phyloP scores from a whole-genome alignment of 2,113 vertebrate genomes.

The Saccopteryx leptura region DNA sequence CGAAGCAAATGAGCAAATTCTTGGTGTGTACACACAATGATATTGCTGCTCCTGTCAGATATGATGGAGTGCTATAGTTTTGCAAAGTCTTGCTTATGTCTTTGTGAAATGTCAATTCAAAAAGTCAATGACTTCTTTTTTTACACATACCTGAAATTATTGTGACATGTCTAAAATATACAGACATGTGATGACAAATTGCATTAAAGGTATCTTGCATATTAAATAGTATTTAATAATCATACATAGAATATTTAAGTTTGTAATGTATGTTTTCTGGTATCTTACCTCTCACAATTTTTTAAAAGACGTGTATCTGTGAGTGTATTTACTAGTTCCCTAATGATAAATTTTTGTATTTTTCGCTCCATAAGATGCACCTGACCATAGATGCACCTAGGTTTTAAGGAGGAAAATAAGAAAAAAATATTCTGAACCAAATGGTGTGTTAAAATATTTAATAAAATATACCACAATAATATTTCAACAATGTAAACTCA shows the following conservation, averaged over 20 bases:
- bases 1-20: neutral
- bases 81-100: neutral
- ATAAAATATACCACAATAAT: too few species aligned
- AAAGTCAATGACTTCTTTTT: neutral
- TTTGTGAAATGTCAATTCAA: conserved; percentile 6
- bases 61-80: neutral
- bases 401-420: too few species aligned
- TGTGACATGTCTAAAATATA: neutral
- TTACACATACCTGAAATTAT: neutral
- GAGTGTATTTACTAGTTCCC: neutral
- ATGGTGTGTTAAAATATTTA: too few species aligned
- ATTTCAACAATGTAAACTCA: too few species aligned
- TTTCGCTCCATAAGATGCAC: too few species aligned
- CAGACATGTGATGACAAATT: neutral
- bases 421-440: too few species aligned
- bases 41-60: neutral
- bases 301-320: neutral
- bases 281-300: neutral
- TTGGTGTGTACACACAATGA: neutral
- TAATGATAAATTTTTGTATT: neutral
- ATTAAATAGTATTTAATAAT: neutral
- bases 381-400: too few species aligned
- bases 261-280: neutral
- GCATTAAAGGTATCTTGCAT: neutral
- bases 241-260: neutral